Evolutionary conservation across 1,140 invertebrate genomes (phyloP).

Genomic region (Homarus americanus): DNA sequence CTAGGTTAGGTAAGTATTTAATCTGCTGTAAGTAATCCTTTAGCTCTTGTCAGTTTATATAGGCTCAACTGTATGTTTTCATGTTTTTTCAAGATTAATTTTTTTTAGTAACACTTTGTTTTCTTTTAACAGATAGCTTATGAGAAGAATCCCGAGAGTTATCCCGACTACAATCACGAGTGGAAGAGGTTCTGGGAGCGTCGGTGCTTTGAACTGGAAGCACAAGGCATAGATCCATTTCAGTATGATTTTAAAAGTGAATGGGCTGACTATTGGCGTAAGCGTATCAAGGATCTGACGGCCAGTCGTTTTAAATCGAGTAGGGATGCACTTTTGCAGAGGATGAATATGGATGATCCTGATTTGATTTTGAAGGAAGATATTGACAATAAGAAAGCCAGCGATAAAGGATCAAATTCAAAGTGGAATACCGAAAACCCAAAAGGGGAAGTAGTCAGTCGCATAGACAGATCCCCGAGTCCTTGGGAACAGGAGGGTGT

Average conservation of each 20-base stretch:
- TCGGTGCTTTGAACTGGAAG: slow-evolving; percentile 53
- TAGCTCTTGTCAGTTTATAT: too few relatives aligned
- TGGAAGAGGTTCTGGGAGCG: slow-evolving; percentile 70
- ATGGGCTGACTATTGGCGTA: slow-evolving; percentile 64
- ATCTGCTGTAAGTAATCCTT: too few relatives aligned
- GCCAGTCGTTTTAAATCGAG: slow-evolving; percentile 28
- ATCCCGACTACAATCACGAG: slow-evolving; percentile 63
- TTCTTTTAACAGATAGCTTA: slow-evolving; percentile 16
- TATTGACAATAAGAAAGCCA: background rate
- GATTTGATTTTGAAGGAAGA: background rate
- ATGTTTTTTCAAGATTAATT: background rate
- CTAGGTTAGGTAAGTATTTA: too few relatives aligned
- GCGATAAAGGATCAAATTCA: background rate
- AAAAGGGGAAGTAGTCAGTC: background rate
- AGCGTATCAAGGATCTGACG: slow-evolving; percentile 61
- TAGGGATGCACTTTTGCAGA: slow-evolving; percentile 47
- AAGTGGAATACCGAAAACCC: slow-evolving; percentile 3
- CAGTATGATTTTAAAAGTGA: slow-evolving; percentile 65
- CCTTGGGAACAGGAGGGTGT: slow-evolving; percentile 58
- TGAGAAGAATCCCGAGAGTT: slow-evolving; percentile 56
- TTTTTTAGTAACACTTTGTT: background rate
- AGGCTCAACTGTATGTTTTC: too few relatives aligned
- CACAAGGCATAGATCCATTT: slow-evolving; percentile 41
- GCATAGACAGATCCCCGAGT: slow-evolving; percentile 64
- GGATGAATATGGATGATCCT: slow-evolving; percentile 53